phyloP scores from a whole-genome alignment of 1,140 invertebrate genomes.

The Archivesica marissinica region DNA sequence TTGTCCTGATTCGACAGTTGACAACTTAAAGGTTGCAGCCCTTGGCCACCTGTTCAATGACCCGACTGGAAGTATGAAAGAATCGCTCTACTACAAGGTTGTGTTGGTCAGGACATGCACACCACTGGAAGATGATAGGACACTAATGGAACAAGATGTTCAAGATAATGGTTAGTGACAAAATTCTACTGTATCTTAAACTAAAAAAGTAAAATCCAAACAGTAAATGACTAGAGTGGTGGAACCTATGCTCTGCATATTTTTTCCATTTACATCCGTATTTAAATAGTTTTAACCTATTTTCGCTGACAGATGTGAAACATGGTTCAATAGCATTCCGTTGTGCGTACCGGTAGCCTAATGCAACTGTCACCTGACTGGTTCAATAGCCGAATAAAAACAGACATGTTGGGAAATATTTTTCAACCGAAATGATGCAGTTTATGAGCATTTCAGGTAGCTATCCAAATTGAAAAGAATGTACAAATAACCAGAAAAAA shows the following conservation, averaged over 20 bases:
- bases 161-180: constrained; percentile 82
- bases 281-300: no score
- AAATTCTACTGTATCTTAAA: not conserved
- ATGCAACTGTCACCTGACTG: no score
- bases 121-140: constrained; percentile 78
- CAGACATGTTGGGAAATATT: no score
- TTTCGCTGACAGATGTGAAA: no score
- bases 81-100: constrained; percentile 82
- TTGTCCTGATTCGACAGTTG: constrained; percentile 80
- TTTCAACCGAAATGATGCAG: no score
- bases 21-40: constrained; percentile 82
- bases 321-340: no score
- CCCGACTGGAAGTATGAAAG: constrained; percentile 80
- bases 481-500: no score
- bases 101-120: constrained; percentile 78
- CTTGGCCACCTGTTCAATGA: constrained; percentile 78
- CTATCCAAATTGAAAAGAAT: not conserved
- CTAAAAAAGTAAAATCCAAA: not conserved
- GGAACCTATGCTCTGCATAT: no score
- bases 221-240: not conserved
- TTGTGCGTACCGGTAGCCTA: no score
- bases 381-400: no score
- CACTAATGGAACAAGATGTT: constrained; percentile 79
- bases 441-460: not conserved
- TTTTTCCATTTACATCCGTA: no score